Base-by-base conservation (phyloP, 2,797 vertebrate genomes). In the Heteromormyrus szaboi region DNA sequence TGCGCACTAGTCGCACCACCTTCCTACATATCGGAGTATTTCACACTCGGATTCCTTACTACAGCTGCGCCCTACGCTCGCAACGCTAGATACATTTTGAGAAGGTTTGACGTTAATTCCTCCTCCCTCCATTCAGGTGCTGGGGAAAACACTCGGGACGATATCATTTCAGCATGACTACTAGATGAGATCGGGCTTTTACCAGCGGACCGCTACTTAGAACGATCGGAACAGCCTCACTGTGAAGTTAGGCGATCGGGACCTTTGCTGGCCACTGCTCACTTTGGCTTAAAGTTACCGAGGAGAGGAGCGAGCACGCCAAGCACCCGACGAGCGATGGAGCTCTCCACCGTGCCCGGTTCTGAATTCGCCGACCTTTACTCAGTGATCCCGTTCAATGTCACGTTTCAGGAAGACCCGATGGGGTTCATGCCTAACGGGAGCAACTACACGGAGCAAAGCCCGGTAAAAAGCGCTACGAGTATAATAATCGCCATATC, bases 401-500 rank as follows among this genome's bases (percentile, higher is more conserved):
- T 88, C 0, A 95, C 95, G 2, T 85, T 89, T 33, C 91, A 92
- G 88, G 93, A 90, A 11, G 92, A 92, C 79, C 90, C 93, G 62
- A 92, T 92, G 88, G 90, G 90, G 4, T 68, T 91, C 85, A 81
- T 93, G 79, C 85, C 94, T 6, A 93, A 92, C 46, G 89, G 86
- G 0, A 96, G 95, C 90, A 95, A 92, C 87, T 92, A 85, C 51
- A 96, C 96, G 68, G 92, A 85, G 72, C 87, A 46, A 2, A 89
- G 88, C n/a, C 89, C 91, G 1, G 90, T 88, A 81, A 96, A 93
- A 89, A 95, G 95, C 90, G 90, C 95, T 0, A 92, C 96, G 0
- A 91, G 92, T 19, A 88, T 94, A 41, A 92, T 97, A 89, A 96
- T 98, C 90, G 97, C 97, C 1, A 93, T 98, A 22, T 96, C 96